Evolutionary conservation across 2,797 vertebrate species (phyloP).

Genomic region (Anguilla obscura): DNA sequence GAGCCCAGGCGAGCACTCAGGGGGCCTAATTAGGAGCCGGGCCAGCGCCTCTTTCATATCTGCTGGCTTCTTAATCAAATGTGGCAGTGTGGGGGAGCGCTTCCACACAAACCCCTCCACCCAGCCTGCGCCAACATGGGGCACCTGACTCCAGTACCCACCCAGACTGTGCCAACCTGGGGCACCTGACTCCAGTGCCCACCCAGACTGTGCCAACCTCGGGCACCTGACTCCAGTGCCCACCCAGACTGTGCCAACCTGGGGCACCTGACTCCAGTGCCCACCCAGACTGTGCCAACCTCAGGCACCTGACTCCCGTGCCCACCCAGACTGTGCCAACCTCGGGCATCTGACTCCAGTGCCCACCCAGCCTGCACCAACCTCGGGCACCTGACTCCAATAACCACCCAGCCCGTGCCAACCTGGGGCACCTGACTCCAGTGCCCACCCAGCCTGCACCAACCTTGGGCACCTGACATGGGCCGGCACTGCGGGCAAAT

Average conservation of each 20-base stretch:
- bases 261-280: no score
- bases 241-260: background rate
- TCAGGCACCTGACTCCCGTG: no score
- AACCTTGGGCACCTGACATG: background rate
- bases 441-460: no score
- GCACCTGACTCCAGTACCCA: no score
- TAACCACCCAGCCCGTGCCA: no score
- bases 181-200: no score
- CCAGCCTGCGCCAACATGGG: no score
- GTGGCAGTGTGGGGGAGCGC: background rate
- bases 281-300: background rate
- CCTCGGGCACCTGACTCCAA: background rate
- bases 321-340: background rate
- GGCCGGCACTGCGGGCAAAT: background rate
- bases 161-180: background rate
- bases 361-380: no score
- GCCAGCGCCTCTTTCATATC: background rate
- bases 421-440: background rate
- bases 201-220: background rate
- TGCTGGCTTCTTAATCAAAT: constrained; percentile 1
- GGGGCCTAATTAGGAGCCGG: constrained; percentile 44
- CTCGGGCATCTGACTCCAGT: no score
- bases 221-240: no score
- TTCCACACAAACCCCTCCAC: background rate
- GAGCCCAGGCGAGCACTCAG: constrained; percentile 37